Evolutionary conservation across 2,113 vertebrate genomes (phyloP).

Genomic region (Procapra przewalskii): DNA sequence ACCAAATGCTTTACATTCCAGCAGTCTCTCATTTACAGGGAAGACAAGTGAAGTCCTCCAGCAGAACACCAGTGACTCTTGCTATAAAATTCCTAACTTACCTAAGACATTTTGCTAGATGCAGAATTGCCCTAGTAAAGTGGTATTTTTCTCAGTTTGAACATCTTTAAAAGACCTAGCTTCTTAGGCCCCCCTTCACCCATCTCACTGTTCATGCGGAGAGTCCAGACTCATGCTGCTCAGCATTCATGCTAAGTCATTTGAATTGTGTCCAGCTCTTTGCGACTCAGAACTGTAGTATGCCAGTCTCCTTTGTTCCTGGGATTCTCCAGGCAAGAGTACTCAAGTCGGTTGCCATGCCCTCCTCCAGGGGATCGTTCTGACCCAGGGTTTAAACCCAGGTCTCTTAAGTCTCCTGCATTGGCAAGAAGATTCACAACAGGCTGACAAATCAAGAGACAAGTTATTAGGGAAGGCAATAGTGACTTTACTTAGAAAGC

Average conservation of each 20-base stretch:
- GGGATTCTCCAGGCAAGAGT: neutral
- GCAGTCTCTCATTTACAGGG: neutral
- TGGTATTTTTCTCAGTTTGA: neutral
- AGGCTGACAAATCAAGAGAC: neutral
- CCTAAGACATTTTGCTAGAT: neutral
- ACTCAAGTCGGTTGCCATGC: neutral
- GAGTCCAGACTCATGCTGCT: too few relatives aligned
- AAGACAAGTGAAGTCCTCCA: neutral
- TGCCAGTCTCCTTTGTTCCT: neutral
- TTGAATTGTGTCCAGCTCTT: neutral
- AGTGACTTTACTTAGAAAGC: neutral
- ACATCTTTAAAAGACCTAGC: neutral
- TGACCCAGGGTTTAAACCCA: neutral
- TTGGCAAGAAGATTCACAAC: neutral
- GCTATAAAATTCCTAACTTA: neutral
- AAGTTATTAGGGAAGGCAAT: neutral
- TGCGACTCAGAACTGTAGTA: neutral
- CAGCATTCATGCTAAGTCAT: neutral
- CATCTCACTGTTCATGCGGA: neutral
- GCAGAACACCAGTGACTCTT: neutral
- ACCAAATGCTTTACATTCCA: conserved; percentile 40
- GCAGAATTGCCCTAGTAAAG: neutral
- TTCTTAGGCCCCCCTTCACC: neutral
- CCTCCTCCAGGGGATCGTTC: neutral
- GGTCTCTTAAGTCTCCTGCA: neutral